Percentiles rank a stretch among this genome's conserved stretches.
These are phyloP conservation scores for Capreolus pygargus DNA, from an alignment of 2,113 vertebrate genomes.

Conservation along the genomic window DNA sequence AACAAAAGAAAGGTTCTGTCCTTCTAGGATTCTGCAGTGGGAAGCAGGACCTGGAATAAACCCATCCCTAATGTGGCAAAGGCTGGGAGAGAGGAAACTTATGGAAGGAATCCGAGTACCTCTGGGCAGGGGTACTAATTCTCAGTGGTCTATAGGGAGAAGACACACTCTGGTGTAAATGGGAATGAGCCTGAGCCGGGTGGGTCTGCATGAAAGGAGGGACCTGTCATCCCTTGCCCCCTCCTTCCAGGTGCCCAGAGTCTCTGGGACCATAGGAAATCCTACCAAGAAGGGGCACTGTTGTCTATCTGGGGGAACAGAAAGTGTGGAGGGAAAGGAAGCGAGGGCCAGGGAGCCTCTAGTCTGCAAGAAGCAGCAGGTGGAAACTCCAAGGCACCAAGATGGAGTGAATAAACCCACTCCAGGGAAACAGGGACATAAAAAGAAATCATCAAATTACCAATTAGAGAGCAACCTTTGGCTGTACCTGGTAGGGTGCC, in stretches of 20 bases:
- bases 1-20: neutral
- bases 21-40: neutral
- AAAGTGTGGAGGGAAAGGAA: neutral
- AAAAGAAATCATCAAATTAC: neutral
- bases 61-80: neutral
- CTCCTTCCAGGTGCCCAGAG: neutral
- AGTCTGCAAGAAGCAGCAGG: neutral
- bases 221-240: rapidly evolving
- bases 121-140: neutral
- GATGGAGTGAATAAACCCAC: neutral
- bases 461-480: neutral
- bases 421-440: rapidly evolving
- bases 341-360: neutral
- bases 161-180: rapidly evolving
- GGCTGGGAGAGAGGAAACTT: neutral
- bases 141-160: neutral
- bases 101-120: neutral
- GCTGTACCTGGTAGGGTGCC: neutral
- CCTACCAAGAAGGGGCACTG: neutral
- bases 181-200: neutral
- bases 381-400: neutral
- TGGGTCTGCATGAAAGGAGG: rapidly evolving
- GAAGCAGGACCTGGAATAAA: too few relatives aligned
- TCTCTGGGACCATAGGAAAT: neutral
- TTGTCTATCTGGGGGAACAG: neutral